Conservation (phyloP, 2,888 invertebrate species). For the Meghimatium bilineatum region DNA sequence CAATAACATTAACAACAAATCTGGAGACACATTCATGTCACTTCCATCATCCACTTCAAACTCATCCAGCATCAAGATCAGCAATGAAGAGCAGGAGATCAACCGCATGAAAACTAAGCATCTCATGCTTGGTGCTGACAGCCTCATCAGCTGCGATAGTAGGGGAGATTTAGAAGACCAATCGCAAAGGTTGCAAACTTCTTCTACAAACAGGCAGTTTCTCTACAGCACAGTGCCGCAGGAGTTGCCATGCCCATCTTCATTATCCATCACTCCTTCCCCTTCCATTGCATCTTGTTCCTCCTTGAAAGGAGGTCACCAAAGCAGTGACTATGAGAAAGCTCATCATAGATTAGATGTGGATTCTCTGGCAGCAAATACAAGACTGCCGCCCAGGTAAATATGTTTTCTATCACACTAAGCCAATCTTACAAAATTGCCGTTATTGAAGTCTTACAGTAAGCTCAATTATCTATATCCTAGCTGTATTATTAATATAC, state of each 20-base stretch:
- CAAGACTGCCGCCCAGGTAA: constrained; percentile 56
- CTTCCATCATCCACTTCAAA: constrained; percentile 41
- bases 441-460: too few relatives aligned
- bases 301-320: constrained; percentile 30
- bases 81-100: constrained; percentile 54
- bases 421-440: too few relatives aligned
- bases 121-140: constrained; percentile 10
- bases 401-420: constrained; percentile 4
- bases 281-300: constrained; percentile 59
- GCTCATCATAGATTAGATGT: constrained; percentile 62
- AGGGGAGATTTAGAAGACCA: not conserved
- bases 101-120: constrained; percentile 52
- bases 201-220: constrained; percentile 36
- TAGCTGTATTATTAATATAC: too few relatives aligned
- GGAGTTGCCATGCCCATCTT: constrained; percentile 21
- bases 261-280: not conserved
- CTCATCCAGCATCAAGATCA: constrained; percentile 49
- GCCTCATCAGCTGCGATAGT: not conserved
- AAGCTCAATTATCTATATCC: too few relatives aligned
- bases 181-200: constrained; percentile 21
- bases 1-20: constrained; percentile 79
- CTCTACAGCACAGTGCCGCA: constrained; percentile 10
- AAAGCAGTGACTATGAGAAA: constrained; percentile 58
- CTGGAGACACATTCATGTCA: constrained; percentile 51
- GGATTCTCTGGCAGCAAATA: constrained; percentile 61